phyloP scores from a whole-genome alignment of 2,113 vertebrate genomes.

The Pachypanchax playfairii region DNA sequence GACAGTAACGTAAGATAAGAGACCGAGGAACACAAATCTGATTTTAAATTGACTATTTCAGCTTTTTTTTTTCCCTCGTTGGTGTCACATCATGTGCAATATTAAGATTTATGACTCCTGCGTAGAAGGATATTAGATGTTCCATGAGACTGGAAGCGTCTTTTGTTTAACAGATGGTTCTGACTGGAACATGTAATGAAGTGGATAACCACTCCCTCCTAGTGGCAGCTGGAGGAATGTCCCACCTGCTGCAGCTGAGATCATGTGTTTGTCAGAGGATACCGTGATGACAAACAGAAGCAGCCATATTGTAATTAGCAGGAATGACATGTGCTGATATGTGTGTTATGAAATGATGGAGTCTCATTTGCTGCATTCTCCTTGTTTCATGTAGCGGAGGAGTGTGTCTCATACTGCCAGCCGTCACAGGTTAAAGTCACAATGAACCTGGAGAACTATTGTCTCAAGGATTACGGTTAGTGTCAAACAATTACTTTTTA shows the following conservation, averaged over 20 bases:
- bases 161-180: neutral
- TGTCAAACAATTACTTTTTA: constrained; percentile 1
- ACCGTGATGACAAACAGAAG: constrained; percentile 75
- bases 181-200: neutral
- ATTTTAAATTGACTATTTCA: neutral
- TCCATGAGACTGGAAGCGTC: neutral
- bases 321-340: constrained; percentile 69
- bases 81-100: neutral
- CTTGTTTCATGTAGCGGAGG: constrained; percentile 76
- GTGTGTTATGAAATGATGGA: constrained; percentile 55
- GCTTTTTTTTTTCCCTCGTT: neutral
- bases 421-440: constrained; percentile 81
- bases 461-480: constrained; percentile 87
- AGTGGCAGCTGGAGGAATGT: constrained; percentile 52
- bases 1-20: no score
- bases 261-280: constrained; percentile 73
- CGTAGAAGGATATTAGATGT: neutral
- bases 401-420: constrained; percentile 86
- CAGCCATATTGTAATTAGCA: constrained; percentile 75
- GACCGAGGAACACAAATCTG: neutral
- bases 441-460: constrained; percentile 88
- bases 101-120: neutral
- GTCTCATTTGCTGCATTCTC: constrained; percentile 44
- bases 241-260: constrained; percentile 56
- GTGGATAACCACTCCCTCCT: constrained; percentile 60